Evolutionary conservation across 2,113 vertebrate genomes (phyloP).

Genomic region (Falcunculus frontatus): DNA sequence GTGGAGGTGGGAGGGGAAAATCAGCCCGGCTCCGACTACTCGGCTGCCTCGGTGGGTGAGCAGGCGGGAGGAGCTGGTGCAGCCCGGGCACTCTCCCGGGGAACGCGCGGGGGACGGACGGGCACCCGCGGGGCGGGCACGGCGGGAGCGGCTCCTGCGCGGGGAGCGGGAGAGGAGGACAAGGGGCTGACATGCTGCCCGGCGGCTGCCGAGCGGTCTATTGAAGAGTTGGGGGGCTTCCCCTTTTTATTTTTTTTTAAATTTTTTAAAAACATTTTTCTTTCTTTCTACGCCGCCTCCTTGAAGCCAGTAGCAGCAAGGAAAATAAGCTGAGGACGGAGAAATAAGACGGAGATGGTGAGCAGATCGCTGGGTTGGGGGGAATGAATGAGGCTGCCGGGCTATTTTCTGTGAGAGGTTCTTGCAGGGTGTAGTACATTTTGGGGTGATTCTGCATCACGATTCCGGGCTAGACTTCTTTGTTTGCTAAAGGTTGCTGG

Average conservation of each 20-base stretch:
- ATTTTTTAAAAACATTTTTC: not conserved
- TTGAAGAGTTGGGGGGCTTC: not conserved
- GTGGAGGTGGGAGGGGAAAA: slow-evolving; percentile 19
- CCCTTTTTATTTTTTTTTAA: not conserved
- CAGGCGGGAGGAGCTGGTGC: not conserved
- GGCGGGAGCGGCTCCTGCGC: not conserved
- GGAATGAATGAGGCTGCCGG: not conserved
- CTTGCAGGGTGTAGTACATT: not conserved
- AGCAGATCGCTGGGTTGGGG: not conserved
- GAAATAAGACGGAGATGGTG: slow-evolving; percentile 30
- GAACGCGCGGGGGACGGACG: not conserved
- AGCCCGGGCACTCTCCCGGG: not conserved
- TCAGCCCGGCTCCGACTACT: not conserved
- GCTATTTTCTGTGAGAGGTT: not conserved
- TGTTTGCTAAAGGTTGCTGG: not conserved
- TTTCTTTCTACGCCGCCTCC: not conserved
- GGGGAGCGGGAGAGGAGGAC: not conserved
- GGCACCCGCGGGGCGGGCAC: not conserved
- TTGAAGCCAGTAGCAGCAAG: not conserved
- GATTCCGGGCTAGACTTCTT: not conserved
- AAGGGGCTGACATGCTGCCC: not conserved
- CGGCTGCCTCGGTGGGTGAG: not conserved
- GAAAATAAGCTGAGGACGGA: not conserved
- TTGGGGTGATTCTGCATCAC: not conserved
- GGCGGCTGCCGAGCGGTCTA: not conserved